A percentile compares a stretch with the other conserved stretches of the same genome.
These are phyloP conservation scores for Corapipo altera DNA, from an alignment of 2,113 vertebrate genomes.

Conservation along the genomic window DNA sequence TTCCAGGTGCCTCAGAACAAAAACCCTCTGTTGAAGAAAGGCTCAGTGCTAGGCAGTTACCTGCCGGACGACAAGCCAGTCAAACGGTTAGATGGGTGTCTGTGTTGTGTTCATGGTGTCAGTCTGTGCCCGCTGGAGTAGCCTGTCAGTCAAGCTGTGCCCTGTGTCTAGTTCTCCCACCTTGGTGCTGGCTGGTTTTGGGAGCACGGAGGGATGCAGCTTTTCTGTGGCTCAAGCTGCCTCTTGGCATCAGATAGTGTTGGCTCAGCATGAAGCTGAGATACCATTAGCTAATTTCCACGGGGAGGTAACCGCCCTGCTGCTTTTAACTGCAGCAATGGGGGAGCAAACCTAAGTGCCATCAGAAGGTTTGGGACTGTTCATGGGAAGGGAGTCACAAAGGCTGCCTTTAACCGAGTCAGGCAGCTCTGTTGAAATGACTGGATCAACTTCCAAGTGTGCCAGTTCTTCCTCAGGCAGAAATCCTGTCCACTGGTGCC, in stretches of 20 bases:
- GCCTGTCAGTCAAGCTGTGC: neutral
- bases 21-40: constrained; percentile 76
- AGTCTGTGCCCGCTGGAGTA: neutral
- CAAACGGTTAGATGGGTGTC: constrained; percentile 75
- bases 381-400: neutral
- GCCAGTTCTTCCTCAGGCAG: neutral
- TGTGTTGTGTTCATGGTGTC: constrained; percentile 26
- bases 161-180: neutral
- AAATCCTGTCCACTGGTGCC: neutral
- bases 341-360: neutral
- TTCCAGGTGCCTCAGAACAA: constrained; percentile 72
- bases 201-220: neutral
- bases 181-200: neutral
- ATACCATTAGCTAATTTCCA: neutral
- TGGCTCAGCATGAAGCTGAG: neutral
- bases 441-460: neutral
- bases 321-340: neutral
- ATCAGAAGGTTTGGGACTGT: neutral
- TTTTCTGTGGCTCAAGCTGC: neutral
- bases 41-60: constrained; percentile 80
- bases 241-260: neutral
- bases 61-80: constrained; percentile 70
- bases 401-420: neutral
- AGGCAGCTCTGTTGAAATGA: neutral
- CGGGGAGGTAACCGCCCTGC: neutral